Evolutionary conservation across 1,140 invertebrate species (phyloP).

Genomic region (Drosophila lacteicornis): DNA sequence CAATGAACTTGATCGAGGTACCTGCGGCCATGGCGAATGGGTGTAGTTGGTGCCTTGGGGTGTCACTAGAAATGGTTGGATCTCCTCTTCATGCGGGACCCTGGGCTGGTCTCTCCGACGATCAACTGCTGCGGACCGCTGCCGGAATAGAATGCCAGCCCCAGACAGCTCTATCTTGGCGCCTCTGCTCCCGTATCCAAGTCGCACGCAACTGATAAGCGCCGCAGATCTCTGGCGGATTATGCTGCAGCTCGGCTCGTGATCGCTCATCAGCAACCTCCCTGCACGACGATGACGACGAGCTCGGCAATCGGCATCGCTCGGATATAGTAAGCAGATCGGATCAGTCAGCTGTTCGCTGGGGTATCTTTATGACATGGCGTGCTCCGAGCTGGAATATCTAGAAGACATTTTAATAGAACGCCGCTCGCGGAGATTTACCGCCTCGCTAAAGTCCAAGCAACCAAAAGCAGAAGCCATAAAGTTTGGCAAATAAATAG

Average conservation of each 20-base stretch:
- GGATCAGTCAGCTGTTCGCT: slow-evolving; percentile 48
- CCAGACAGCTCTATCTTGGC: slow-evolving; percentile 20
- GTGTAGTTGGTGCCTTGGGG: background rate
- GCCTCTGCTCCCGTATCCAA: slow-evolving; percentile 30
- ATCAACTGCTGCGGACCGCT: slow-evolving; percentile 31
- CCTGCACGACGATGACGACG: slow-evolving; percentile 20
- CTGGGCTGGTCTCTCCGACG: slow-evolving; percentile 1
- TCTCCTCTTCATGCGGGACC: slow-evolving; percentile 5
- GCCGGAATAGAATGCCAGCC: slow-evolving; percentile 64
- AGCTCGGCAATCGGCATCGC: background rate
- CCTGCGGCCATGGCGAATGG: slow-evolving; percentile 58
- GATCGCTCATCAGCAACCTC: slow-evolving; percentile 43
- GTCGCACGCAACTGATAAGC: slow-evolving; percentile 68
- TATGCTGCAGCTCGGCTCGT: slow-evolving; percentile 59
- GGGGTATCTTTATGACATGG: slow-evolving; percentile 40
- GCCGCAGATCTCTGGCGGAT: slow-evolving; percentile 40
- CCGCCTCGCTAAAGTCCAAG: slow-evolving; percentile 11
- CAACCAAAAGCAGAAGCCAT: slow-evolving; percentile 1
- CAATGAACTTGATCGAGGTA: slow-evolving; percentile 48
- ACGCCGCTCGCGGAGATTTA: slow-evolving; percentile 13
- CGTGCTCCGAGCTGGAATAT: slow-evolving; percentile 20
- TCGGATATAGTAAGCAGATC: slow-evolving; percentile 25
- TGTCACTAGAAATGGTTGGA: background rate
- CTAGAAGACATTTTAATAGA: slow-evolving; percentile 43
- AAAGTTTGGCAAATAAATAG: slow-evolving; percentile 10